phyloP scores from a whole-genome alignment of 2,888 invertebrate genomes.

The Athalia cordata region DNA sequence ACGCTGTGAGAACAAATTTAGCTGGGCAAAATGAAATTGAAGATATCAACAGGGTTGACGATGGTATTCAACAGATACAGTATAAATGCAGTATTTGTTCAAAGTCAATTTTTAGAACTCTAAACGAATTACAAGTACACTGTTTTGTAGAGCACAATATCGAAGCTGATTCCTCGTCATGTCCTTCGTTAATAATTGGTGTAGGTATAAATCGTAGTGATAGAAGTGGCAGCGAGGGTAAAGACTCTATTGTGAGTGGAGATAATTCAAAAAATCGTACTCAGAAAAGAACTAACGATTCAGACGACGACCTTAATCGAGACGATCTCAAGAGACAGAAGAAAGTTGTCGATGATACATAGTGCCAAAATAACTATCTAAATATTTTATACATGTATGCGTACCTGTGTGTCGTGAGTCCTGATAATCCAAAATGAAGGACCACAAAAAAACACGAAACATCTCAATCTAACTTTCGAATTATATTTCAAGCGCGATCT shows the following conservation, averaged over 20 bases:
- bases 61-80: constrained; percentile 43
- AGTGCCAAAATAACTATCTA: constrained; percentile 77
- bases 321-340: constrained; percentile 75
- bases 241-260: constrained; percentile 64
- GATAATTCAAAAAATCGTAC: constrained; percentile 50
- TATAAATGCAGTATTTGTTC: constrained; percentile 68
- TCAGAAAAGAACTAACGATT: constrained; percentile 66
- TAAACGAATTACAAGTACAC: constrained; percentile 66
- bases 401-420: too few species aligned
- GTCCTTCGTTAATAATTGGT: too few species aligned
- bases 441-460: not conserved
- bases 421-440: not conserved
- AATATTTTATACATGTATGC: not conserved
- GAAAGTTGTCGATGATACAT: constrained; percentile 79
- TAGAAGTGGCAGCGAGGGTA: constrained; percentile 66
- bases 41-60: constrained; percentile 25
- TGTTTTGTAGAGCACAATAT: constrained; percentile 67
- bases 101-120: constrained; percentile 58
- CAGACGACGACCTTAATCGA: constrained; percentile 70
- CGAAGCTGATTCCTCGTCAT: constrained; percentile 56
- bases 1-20: constrained; percentile 37
- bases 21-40: constrained; percentile 36
- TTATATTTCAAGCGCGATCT: too few species aligned
- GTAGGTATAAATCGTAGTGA: constrained; percentile 48
- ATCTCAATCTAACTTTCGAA: too few species aligned